These are phyloP conservation scores for Amphiprion clarkii DNA, from an alignment of 2,797 vertebrate genomes.

Conservation along the genomic window DNA sequence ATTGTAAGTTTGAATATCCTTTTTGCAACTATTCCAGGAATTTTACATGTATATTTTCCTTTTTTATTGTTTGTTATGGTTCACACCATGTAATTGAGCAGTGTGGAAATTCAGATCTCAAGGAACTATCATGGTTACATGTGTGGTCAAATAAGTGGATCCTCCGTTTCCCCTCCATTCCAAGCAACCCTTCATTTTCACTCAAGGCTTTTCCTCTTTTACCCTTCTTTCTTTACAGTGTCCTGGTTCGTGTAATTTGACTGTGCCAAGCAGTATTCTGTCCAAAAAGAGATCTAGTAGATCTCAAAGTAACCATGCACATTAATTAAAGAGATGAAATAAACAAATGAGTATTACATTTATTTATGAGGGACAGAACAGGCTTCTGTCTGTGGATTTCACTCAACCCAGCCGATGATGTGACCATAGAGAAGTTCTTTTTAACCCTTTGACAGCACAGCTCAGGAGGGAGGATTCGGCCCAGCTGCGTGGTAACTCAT, in stretches of 20 bases:
- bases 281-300: no score
- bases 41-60: no score
- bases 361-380: neutral
- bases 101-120: no score
- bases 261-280: neutral
- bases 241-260: neutral
- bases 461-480: constrained; percentile 42
- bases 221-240: neutral
- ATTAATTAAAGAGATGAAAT: neutral
- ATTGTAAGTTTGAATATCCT: no score
- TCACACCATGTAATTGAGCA: no score
- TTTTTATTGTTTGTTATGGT: no score
- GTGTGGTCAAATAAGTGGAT: no score
- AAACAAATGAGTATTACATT: no score
- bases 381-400: constrained; percentile 33
- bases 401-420: constrained; percentile 34
- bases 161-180: no score
- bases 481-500: constrained; percentile 47
- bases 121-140: no score
- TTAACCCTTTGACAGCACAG: constrained; percentile 68
- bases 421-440: constrained; percentile 43
- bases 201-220: neutral
- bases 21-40: no score
- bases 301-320: neutral
- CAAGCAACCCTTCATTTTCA: no score